Base-by-base conservation (phyloP, 2,888 invertebrate genomes). In the Nomada ferruginata region DNA sequence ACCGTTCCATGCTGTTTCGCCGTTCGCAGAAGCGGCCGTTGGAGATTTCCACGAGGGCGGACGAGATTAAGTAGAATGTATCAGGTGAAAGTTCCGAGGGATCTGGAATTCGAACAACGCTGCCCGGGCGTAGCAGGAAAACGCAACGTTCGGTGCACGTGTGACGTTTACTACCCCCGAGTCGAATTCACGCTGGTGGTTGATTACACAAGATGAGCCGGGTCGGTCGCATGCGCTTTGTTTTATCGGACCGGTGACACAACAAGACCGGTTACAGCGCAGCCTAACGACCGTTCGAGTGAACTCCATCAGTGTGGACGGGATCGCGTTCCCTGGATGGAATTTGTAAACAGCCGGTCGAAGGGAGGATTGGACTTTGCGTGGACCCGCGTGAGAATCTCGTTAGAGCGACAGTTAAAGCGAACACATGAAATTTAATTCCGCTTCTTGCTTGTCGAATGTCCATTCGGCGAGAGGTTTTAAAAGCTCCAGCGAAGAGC, bases 121-220 rank as follows among this genome's bases (percentile, higher is more conserved):
- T 10, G 20, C 15, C 36, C 44, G 70, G 29, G 63, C 20, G 61
- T 9, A 36, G 29, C 13, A 18, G 5, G 29, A 3, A 7, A 7
- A 18, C 2, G 13, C 20, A 18, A 3, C 29, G 3, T 55, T 64
- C 18, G 44, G 9, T 50, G n/a, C 44, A 74, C 68, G 23, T 47
- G 52, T 26, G 82, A 63, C 61, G 66, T 83, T 75, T 78, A 71
- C 66, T 68, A 59, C 42, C 61, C 29, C 26, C 15, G 36, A 26
- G 29, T 29, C 29, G 47, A 26, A 47, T 70, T n/a, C 47, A 59
- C 87, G 83, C 85, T 84, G 78, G 87, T 73, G 89, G 80, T 87
- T 89, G 89, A 91, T 89, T 89, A 87, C 87, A 84, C 87, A 83
- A 71, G 85, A 86, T 71, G 82, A 83, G 36, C 75, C 78, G 65